Percentiles rank a stretch among this genome's conserved stretches.
Evolutionary conservation across 2,888 invertebrate genomes (phyloP).

Genomic region (Allophyes oxyacanthae): DNA sequence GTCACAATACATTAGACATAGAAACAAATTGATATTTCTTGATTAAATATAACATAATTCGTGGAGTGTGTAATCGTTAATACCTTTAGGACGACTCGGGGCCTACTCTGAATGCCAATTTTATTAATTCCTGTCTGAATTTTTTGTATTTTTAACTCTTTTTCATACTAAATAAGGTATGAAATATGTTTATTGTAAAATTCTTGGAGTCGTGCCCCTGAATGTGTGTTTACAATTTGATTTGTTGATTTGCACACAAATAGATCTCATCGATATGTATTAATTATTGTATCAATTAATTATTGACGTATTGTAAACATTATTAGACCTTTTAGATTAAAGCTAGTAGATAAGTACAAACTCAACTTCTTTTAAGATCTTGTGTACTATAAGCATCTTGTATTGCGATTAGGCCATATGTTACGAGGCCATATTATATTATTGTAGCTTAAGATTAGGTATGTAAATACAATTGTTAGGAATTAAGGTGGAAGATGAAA

Average conservation of each 20-base stretch:
- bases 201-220: not conserved
- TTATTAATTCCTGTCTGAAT: not conserved
- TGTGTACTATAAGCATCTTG: constrained; percentile 5
- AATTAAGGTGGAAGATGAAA: constrained; percentile 1
- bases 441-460: constrained; percentile 5
- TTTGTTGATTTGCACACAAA: constrained; percentile 37
- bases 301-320: constrained; percentile 20
- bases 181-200: not conserved
- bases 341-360: constrained; percentile 2
- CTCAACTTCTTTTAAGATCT: constrained; percentile 10
- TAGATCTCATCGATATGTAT: constrained; percentile 50
- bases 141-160: no score
- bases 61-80: constrained; percentile 13
- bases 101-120: constrained; percentile 1
- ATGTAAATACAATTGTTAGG: constrained; percentile 5
- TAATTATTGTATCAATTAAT: constrained; percentile 14
- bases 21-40: no score
- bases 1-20: no score
- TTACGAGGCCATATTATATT: constrained; percentile 10
- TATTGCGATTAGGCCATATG: constrained; percentile 3
- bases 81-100: constrained; percentile 1
- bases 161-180: no score
- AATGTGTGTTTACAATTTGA: constrained; percentile 9
- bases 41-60: constrained; percentile 6
- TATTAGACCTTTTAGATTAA: constrained; percentile 16